phyloP scores from a whole-genome alignment of 2,797 vertebrate species.

The Falco columbarius region DNA sequence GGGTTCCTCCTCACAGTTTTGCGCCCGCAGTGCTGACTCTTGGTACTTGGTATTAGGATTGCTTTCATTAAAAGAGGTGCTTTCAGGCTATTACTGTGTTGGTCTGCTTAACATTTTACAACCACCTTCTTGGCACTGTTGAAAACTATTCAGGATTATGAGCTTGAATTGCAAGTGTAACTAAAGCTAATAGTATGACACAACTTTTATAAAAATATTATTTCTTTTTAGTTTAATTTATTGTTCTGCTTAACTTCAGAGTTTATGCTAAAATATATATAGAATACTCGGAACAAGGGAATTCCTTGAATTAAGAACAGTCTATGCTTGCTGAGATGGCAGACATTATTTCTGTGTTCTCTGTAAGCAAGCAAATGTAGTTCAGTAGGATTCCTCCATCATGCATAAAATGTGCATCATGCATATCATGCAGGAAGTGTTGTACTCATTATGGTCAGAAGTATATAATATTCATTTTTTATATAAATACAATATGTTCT shows the following conservation, averaged over 20 bases:
- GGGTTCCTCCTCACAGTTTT: not conserved
- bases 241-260: not conserved
- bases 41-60: not conserved
- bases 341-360: not conserved
- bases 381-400: not conserved
- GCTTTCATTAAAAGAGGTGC: not conserved
- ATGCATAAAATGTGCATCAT: not conserved
- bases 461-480: not conserved
- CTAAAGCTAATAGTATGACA: not conserved
- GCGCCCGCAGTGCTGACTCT: not conserved
- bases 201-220: not conserved
- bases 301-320: not conserved
- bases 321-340: not conserved
- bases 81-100: not conserved
- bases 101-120: not conserved
- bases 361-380: not conserved
- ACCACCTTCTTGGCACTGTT: not conserved
- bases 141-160: not conserved
- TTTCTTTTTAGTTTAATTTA: not conserved
- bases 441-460: not conserved
- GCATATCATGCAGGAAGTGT: not conserved
- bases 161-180: not conserved
- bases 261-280: not conserved
- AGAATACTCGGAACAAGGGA: not conserved
- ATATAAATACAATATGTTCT: no score